phyloP scores from a whole-genome alignment of 2,888 invertebrate species.

The Hypomecis punctinalis region DNA sequence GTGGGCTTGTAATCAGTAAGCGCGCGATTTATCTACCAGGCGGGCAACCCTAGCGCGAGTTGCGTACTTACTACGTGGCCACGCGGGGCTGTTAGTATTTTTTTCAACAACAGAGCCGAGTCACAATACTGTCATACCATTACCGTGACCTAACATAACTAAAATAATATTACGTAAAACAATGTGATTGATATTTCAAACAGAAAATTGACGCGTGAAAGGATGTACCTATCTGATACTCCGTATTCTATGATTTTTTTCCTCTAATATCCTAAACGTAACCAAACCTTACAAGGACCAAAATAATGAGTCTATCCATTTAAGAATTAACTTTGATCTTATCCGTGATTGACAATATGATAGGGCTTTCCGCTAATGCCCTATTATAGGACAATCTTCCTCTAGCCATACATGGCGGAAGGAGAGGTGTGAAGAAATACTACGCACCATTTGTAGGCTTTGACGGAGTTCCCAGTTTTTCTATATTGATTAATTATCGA shows the following conservation, averaged over 20 bases:
- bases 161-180: too few relatives aligned
- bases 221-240: not conserved
- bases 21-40: too few relatives aligned
- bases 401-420: slow-evolving; percentile 12
- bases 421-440: slow-evolving; percentile 24
- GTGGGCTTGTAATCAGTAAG: too few relatives aligned
- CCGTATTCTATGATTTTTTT: not conserved
- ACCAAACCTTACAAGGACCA: slow-evolving; percentile 8
- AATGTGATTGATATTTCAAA: too few relatives aligned
- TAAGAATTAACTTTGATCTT: slow-evolving; percentile 8
- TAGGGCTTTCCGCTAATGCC: slow-evolving; percentile 18
- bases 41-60: too few relatives aligned
- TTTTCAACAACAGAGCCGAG: too few relatives aligned
- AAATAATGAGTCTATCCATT: slow-evolving; percentile 14
- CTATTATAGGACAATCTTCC: slow-evolving; percentile 24
- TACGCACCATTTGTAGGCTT: slow-evolving; percentile 1
- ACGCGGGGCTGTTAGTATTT: too few relatives aligned
- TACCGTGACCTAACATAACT: too few relatives aligned
- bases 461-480: slow-evolving; percentile 6
- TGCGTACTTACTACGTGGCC: too few relatives aligned
- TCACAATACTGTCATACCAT: too few relatives aligned
- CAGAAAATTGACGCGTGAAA: not conserved
- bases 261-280: not conserved
- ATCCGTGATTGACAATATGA: slow-evolving; percentile 20
- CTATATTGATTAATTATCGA: slow-evolving; percentile 13